Evolutionary conservation across 2,113 vertebrate species (phyloP).

Genomic region (Gasterosteus aculeatus): DNA sequence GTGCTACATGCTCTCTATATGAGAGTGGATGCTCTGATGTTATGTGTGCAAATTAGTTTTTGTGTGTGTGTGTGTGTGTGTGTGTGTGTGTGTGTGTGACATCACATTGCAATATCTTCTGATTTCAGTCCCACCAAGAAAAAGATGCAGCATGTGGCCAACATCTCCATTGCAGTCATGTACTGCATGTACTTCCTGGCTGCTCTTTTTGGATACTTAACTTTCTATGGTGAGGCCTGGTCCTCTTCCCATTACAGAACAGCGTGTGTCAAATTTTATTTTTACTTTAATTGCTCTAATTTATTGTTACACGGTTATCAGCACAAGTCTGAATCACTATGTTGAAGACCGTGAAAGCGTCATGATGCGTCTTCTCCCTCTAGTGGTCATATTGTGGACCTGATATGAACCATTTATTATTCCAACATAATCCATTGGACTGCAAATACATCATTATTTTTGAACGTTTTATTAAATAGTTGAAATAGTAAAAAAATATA

Average conservation of each 20-base stretch:
- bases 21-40: slow-evolving; percentile 12
- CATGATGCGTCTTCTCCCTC: slow-evolving; percentile 52
- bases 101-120: slow-evolving; percentile 66
- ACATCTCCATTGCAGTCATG: slow-evolving; percentile 97
- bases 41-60: slow-evolving; percentile 11
- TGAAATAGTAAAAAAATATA: no score
- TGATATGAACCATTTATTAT: background rate
- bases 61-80: slow-evolving; percentile 16
- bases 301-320: background rate
- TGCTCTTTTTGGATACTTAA: slow-evolving; percentile 98
- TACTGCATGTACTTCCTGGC: slow-evolving; percentile 99
- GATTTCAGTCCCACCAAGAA: slow-evolving; percentile 90
- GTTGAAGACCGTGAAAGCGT: background rate
- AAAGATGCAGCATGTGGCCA: slow-evolving; percentile 97
- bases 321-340: background rate
- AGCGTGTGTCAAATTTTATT: slow-evolving; percentile 10
- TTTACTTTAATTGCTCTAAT: slow-evolving; percentile 1
- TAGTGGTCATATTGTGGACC: slow-evolving; percentile 56
- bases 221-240: slow-evolving; percentile 92
- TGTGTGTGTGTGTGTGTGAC: slow-evolving; percentile 32
- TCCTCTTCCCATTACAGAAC: slow-evolving; percentile 28
- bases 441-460: background rate
- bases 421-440: background rate
- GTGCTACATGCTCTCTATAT: slow-evolving; percentile 10
- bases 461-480: background rate